Base-by-base conservation (phyloP, 2,797 vertebrate genomes). In the Alectoris magna region DNA sequence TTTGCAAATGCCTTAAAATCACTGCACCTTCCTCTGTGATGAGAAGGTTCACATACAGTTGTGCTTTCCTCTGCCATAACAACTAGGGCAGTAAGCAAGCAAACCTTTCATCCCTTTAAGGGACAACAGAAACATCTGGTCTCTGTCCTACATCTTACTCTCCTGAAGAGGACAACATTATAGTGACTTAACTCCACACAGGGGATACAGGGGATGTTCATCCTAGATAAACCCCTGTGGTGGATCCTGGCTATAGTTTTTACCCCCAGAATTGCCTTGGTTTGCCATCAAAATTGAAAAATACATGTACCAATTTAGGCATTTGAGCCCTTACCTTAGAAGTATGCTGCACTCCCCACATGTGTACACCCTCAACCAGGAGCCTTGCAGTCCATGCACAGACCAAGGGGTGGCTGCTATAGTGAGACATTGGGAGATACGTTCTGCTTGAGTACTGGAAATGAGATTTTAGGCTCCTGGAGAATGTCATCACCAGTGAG, bases 181-280 rank as follows among this genome's bases (percentile, higher is more conserved):
- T 13, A 69, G 27, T 44, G 29, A 5, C 59, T 5, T 39, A 29
- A 6, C 4, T 70, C 6, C 11, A 3, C 14, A 36, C 11, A 1
- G 0, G 4, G 0, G 1, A 1, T 43, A 36, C 11, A 1, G 0
- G 4, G 0, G 1, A 1, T 43, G 6, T 6, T 70, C 17, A 41
- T 2, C 24, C 55, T 71, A 14, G 8, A 22, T 38, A 68, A 71
- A 53, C 27, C n/a, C 1, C 0, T 34, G 7, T 22, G 11, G 10
- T 38, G 7, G 9, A 64, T 88, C 69, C 55, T 72, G 67, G 4
- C 8, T 62, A 24, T 34, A 18, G 4, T 9, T 4, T 23, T 16
- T 64, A 43, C 2, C 6, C 17, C 8, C 15, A 49, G 12, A 86
- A 60, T 4, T 34, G 1, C 11, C 27, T 78, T 1, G 0, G 10